A percentile compares a stretch with the other conserved stretches of the same genome.
These are phyloP conservation scores for Saturnia japonica DNA, from an alignment of 2,888 invertebrate genomes.

Conservation along the genomic window DNA sequence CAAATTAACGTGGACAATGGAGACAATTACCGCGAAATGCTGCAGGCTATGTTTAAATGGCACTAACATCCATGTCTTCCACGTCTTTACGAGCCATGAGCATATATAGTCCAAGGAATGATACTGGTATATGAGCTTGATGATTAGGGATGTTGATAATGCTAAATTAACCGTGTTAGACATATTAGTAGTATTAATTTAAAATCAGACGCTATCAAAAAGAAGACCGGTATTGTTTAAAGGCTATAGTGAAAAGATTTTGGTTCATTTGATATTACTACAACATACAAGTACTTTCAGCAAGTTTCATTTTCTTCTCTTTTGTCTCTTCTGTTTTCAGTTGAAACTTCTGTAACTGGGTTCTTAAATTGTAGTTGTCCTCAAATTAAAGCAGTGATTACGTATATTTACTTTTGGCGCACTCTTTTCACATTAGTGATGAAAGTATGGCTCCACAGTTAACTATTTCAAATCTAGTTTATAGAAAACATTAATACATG, in stretches of 20 bases:
- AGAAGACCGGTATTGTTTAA: neutral
- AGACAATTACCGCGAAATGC: slow-evolving; percentile 9
- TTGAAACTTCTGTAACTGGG: no score
- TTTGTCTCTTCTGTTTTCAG: no score
- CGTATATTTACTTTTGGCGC: neutral
- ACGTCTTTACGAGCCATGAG: neutral
- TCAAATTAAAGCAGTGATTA: neutral
- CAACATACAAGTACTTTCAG: no score
- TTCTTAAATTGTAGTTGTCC: neutral
- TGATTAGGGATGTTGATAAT: no score
- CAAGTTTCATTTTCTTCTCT: no score
- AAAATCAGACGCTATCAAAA: neutral
- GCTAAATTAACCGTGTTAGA: no score
- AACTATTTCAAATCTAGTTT: neutral
- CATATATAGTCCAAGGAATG: no score
- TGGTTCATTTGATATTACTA: neutral
- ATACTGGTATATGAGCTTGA: no score
- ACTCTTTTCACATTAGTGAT: neutral
- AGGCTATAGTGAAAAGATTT: neutral
- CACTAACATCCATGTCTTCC: no score
- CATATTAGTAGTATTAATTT: neutral
- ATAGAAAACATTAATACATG: neutral
- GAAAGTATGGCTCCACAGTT: neutral
- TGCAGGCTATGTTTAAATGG: neutral
- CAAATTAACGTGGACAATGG: slow-evolving; percentile 18